These are phyloP conservation scores for Amia ocellicauda DNA, from an alignment of 2,113 vertebrate genomes.

Conservation along the genomic window DNA sequence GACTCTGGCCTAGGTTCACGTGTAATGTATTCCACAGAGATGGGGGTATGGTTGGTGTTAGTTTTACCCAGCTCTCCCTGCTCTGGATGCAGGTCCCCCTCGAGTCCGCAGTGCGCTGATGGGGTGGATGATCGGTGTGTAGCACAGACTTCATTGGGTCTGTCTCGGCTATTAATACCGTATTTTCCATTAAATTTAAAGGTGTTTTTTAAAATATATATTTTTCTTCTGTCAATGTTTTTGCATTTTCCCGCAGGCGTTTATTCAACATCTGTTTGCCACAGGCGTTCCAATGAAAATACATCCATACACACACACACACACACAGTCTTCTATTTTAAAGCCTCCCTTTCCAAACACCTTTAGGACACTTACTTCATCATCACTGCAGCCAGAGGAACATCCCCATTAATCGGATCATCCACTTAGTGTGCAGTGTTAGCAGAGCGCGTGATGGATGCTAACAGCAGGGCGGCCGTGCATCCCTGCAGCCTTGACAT, in stretches of 20 bases:
- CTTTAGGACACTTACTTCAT: no score
- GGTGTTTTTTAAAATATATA: conserved; percentile 48
- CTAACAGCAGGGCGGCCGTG: no score
- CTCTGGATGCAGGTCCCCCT: conserved; percentile 57
- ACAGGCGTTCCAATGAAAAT: neutral
- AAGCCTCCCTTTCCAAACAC: no score
- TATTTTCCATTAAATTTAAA: conserved; percentile 54
- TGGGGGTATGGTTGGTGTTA: conserved; percentile 55
- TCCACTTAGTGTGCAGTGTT: no score
- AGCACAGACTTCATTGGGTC: conserved; percentile 26
- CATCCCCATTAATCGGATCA: no score
- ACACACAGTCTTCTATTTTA: neutral
- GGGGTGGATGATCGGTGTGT: conserved; percentile 19
- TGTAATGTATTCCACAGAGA: conserved; percentile 48
- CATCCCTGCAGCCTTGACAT: no score
- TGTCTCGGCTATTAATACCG: conserved; percentile 50
- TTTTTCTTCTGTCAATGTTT: conserved; percentile 35
- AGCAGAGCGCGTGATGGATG: no score
- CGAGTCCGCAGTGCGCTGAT: conserved; percentile 23
- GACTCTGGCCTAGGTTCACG: conserved; percentile 49
- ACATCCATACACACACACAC: neutral
- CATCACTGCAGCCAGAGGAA: no score
- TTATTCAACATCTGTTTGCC: conserved; percentile 22
- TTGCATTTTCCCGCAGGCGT: conserved; percentile 17
- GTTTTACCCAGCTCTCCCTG: conserved; percentile 45